Evolutionary conservation across 2,113 vertebrate genomes (phyloP), one percentile per base, ranked within the genome.

Genomic region (Rhipidura dahli): DNA sequence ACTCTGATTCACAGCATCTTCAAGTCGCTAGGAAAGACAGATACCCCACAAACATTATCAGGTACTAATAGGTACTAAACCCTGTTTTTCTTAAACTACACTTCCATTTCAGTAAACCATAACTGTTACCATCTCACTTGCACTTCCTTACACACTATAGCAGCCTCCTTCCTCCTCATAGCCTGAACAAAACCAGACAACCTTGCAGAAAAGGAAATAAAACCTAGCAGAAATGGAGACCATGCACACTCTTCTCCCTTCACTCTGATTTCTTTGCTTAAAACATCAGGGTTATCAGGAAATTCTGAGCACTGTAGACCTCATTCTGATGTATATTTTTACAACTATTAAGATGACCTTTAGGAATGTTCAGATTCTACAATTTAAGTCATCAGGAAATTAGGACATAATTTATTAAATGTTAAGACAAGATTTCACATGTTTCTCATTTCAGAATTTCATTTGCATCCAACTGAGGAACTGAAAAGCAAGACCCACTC

Each of bases 401-500:
- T 26, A 40, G 50, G 54, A 61, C 57, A 83, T 69, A 0, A 2
- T 60, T 90, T 91, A 80, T 80, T 93, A 89, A 60, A 72, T 44
- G 50, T 85, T 91, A 73, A 91, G 71, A 85, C 54, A 94, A 72
- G 60, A 85, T 73, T 80, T 90, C 78, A 89, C 40, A 51, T 78
- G 50, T 73, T 95, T 87, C 59, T 96, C 50, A 91, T 94, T 85
- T 86, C 63, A 93, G 88, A 90, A 83, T 80, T 90, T 61, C 50
- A 79, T 79, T 86, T 76, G 6, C 47, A 69, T 83, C 50, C 82
- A 91, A 65, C 13, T 63, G 31, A 64, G 60, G 63, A 95, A 94
- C 73, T 88, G 88, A 93, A 42, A 94, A 94, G 87, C 59, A 84
- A 95, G 89, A 92, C 57, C 49, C 28, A 82, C 65, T 93, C 90